Evolutionary conservation across 2,888 invertebrate species (phyloP).

Genomic region (Ochropacha duplaris): DNA sequence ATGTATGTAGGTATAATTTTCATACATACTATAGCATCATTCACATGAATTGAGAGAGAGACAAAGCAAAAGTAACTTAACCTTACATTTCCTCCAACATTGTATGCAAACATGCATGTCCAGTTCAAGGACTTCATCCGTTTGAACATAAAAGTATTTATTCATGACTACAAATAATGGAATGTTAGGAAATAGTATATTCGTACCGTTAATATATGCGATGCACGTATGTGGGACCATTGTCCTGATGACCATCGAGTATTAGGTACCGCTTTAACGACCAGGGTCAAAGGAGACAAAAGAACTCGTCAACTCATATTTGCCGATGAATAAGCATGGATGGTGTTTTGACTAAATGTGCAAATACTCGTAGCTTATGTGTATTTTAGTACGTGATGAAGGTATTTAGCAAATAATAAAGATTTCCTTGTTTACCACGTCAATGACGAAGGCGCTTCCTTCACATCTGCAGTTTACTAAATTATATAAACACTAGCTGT

Average conservation of each 20-base stretch:
- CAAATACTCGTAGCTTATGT: neutral
- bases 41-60: neutral
- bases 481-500: too few relatives aligned
- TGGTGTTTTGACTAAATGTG: conserved; percentile 6
- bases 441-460: too few relatives aligned
- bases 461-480: too few relatives aligned
- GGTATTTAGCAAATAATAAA: neutral
- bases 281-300: conserved; percentile 38
- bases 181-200: conserved; percentile 31
- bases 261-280: conserved; percentile 23
- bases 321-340: neutral
- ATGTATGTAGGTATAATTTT: too few relatives aligned
- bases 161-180: conserved; percentile 23
- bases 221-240: conserved; percentile 33
- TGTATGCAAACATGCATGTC: neutral
- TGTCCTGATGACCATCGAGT: conserved; percentile 30
- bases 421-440: neutral
- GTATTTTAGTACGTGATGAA: neutral
- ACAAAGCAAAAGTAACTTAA: neutral
- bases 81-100: neutral
- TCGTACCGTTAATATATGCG: conserved; percentile 44
- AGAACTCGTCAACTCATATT: conserved; percentile 10
- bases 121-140: conserved; percentile 6
- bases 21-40: neutral
- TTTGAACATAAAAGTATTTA: conserved; percentile 14